phyloP scores from a whole-genome alignment of 2,888 invertebrate genomes.

The Metellina segmentata region DNA sequence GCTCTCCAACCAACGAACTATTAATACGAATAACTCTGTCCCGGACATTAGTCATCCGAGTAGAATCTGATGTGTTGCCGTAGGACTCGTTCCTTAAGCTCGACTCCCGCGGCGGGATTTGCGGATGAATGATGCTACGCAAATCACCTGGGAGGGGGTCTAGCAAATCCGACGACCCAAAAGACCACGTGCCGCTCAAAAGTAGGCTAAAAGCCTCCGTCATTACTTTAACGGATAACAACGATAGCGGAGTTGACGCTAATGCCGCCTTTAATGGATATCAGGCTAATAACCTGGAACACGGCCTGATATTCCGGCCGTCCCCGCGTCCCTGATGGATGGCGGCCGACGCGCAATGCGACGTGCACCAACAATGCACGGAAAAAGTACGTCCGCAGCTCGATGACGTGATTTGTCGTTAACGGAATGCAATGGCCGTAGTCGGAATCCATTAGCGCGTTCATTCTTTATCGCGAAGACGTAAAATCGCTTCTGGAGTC shows the following conservation, averaged over 20 bases:
- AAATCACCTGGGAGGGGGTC: background rate
- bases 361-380: background rate
- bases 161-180: background rate
- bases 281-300: conserved; percentile 43
- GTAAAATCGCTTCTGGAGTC: too few relatives aligned
- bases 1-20: background rate
- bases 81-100: too few relatives aligned
- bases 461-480: too few relatives aligned
- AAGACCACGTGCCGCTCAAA: background rate
- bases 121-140: background rate
- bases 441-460: too few relatives aligned
- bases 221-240: conserved; percentile 56
- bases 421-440: too few relatives aligned
- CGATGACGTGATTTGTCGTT: too few relatives aligned
- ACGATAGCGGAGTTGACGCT: conserved; percentile 36
- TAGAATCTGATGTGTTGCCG: background rate
- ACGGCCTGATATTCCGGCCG: conserved; percentile 51
- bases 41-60: background rate
- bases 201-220: conserved; percentile 46
- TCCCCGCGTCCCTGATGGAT: conserved; percentile 29
- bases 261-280: conserved; percentile 63
- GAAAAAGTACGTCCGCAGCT: too few relatives aligned
- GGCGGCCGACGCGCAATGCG: background rate
- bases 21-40: background rate
- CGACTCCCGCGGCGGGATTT: background rate